Evolutionary conservation across 2,888 invertebrate genomes (phyloP).

Genomic region (Anoncus sp.): DNA sequence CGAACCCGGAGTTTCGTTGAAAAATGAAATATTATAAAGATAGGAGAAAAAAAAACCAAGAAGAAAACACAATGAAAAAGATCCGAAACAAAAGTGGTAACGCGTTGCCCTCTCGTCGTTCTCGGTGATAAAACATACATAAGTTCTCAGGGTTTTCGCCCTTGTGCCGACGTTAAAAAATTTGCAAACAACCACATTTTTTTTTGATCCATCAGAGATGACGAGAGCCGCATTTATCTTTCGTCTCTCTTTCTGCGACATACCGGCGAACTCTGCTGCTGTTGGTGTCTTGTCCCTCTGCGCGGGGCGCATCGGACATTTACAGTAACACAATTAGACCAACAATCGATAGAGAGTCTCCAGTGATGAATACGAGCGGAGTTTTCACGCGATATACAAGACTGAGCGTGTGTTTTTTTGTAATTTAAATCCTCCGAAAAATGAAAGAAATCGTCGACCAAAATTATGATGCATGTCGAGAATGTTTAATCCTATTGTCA

Average conservation of each 20-base stretch:
- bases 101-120: slow-evolving; percentile 5
- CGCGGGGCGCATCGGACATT: slow-evolving; percentile 80
- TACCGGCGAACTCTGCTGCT: slow-evolving; percentile 64
- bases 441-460: slow-evolving; percentile 57
- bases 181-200: slow-evolving; percentile 80
- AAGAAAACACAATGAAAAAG: slow-evolving; percentile 3
- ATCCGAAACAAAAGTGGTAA: neutral
- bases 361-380: slow-evolving; percentile 77
- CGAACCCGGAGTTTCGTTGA: neutral
- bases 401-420: neutral
- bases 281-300: slow-evolving; percentile 70
- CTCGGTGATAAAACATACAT: slow-evolving; percentile 50
- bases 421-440: slow-evolving; percentile 36
- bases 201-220: slow-evolving; percentile 75
- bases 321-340: slow-evolving; percentile 82
- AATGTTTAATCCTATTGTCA: too few relatives aligned
- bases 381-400: slow-evolving; percentile 48
- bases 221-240: slow-evolving; percentile 74
- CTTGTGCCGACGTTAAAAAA: slow-evolving; percentile 71
- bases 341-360: slow-evolving; percentile 80
- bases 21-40: neutral
- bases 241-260: slow-evolving; percentile 65
- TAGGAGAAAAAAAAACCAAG: slow-evolving; percentile 6
- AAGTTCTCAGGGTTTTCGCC: slow-evolving; percentile 59
- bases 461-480: slow-evolving; percentile 21